Base-by-base conservation (phyloP, 2,888 invertebrate species). In the Suillia variegata region DNA sequence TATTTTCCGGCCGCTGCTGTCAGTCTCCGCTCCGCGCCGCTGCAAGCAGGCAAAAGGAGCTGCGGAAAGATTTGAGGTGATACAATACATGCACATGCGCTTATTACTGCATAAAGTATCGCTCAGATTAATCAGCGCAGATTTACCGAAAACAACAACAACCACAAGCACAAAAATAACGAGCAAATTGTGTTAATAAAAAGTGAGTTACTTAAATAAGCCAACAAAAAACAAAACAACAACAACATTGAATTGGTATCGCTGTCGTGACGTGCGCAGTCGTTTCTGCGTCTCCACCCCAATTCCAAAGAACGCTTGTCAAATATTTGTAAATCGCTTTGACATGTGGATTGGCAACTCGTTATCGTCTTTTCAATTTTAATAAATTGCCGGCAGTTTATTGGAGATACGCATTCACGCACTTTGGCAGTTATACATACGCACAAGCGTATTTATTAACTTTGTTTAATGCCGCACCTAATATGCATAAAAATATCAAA, bases 291-390 rank as follows among this genome's bases (percentile, higher is more conserved):
- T 56, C 33, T 51, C n/a, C n/a, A n/a, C n/a, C n/a, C n/a, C n/a
- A n/a, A n/a, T n/a, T n/a, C n/a, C 54, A 56, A 59, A 62, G 57
- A 50, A 68, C 69, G 75, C 71, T 73, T 75, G 76, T 74, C 75
- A 76, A 75, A 74, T 74, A 76, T 74, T 76, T 74, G 75, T 73
- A 75, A 74, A 74, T 76, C 72, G 74, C 68, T 74, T 74, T 75
- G 74, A 74, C 75, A 76, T 76, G 74, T 74, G 66, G 68, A 72
- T 71, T 68, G 76, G 75, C 38, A 38, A 38, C 10, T 10, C 38
- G 38, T 38, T 26, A 26, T 26, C 26, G 26, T 26, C 5, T 26
- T 26, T 26, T 26, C 26, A 6, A 6, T 26, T 26, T 26, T 26
- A 26, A 26, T 26, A 26, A 26, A 26, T 26, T 26, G 26, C 26